A percentile compares a stretch with the other conserved stretches of the same genome.
Evolutionary conservation across 2,797 vertebrate genomes (phyloP).

Genomic region (Sarcoramphus papa): DNA sequence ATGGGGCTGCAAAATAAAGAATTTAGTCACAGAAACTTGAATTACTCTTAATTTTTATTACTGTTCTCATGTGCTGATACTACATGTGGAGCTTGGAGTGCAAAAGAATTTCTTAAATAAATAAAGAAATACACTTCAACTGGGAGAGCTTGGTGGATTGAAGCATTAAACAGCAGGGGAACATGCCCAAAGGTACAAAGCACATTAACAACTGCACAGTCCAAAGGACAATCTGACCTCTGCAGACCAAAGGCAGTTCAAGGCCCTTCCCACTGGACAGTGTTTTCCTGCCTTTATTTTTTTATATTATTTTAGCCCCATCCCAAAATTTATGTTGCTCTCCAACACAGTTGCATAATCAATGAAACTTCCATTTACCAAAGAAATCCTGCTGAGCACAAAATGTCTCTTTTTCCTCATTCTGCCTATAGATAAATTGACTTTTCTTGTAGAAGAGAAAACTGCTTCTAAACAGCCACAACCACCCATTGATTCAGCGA

Average conservation of each 20-base stretch:
- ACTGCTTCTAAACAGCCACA: background rate
- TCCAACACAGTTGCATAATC: background rate
- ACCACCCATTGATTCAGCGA: background rate
- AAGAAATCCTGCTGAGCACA: background rate
- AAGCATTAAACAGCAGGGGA: background rate
- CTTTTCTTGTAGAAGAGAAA: background rate
- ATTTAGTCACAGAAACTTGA: background rate
- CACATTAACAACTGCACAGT: background rate
- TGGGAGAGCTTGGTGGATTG: background rate
- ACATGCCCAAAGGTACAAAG: background rate
- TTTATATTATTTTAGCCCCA: background rate
- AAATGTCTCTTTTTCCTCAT: background rate
- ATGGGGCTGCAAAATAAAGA: background rate
- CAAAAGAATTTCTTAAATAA: background rate
- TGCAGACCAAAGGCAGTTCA: background rate
- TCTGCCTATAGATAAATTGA: background rate
- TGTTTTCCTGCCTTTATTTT: background rate
- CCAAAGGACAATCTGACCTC: background rate
- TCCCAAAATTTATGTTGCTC: background rate
- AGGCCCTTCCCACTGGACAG: background rate
- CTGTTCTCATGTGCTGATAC: background rate
- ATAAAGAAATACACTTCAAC: background rate
- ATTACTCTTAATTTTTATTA: background rate
- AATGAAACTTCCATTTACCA: background rate
- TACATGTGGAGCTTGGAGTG: background rate